A percentile compares a stretch with the other conserved stretches of the same genome.
These are phyloP conservation scores for Serranus cabrilla DNA, from an alignment of 2,797 vertebrate species.

Conservation along the genomic window DNA sequence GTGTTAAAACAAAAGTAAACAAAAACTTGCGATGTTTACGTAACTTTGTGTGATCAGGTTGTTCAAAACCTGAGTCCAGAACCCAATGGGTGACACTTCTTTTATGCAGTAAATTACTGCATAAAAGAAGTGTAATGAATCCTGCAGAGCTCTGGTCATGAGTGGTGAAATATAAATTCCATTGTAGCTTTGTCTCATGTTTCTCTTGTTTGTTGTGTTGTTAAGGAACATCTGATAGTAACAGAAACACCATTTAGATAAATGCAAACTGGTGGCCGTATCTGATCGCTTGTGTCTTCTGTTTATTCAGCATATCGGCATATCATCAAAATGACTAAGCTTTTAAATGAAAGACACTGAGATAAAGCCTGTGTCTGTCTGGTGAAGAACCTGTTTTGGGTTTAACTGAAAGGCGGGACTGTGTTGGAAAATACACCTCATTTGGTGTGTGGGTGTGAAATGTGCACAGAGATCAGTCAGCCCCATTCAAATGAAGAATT, in stretches of 20 bases:
- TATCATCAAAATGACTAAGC: slow-evolving; percentile 19
- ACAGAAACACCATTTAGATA: background rate
- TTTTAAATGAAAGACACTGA: slow-evolving; percentile 24
- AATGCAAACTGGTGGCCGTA: background rate
- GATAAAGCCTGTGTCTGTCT: slow-evolving; percentile 50
- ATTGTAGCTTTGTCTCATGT: background rate
- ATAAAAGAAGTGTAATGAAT: no score
- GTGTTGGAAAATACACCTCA: slow-evolving; percentile 27
- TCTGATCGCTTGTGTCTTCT: slow-evolving; percentile 11
- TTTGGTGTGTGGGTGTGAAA: slow-evolving; percentile 39
- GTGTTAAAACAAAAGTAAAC: no score
- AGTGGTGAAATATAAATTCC: background rate
- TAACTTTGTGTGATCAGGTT: no score
- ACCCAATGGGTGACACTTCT: no score
- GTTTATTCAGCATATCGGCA: slow-evolving; percentile 45
- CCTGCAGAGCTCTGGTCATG: no score
- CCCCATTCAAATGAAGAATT: background rate
- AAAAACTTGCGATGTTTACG: no score
- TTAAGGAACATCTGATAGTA: background rate
- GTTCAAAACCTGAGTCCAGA: no score
- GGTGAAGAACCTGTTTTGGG: background rate
- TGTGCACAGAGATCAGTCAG: slow-evolving; percentile 9
- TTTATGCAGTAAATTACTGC: no score
- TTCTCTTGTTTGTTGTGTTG: background rate
- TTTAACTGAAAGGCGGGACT: background rate